Conservation (phyloP, 2,113 vertebrate species). For the Elaphurus davidianus region DNA sequence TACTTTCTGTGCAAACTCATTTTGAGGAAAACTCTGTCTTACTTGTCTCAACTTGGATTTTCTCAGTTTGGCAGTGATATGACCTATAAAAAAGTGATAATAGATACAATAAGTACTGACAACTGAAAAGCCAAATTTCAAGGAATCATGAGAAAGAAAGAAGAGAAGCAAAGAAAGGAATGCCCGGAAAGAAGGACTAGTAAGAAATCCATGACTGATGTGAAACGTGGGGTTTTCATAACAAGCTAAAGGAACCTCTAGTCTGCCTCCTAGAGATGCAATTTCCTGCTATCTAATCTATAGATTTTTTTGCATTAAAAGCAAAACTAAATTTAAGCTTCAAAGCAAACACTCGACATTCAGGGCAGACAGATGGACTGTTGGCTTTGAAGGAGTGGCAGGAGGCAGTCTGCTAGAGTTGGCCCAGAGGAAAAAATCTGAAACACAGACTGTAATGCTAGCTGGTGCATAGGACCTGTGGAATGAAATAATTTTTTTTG, state of each 20-base stretch:
- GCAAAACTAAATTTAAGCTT: neutral
- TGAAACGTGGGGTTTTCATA: neutral
- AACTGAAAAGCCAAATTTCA: neutral
- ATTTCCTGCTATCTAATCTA: neutral
- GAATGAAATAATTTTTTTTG: conserved; percentile 30
- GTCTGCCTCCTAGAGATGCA: neutral
- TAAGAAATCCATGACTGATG: neutral
- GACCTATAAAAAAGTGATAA: neutral
- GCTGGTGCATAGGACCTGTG: neutral
- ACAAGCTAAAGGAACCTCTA: neutral
- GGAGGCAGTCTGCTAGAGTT: neutral
- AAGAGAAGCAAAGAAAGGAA: neutral
- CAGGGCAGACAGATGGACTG: neutral
- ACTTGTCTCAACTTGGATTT: neutral
- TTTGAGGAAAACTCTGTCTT: neutral
- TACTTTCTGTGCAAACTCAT: neutral
- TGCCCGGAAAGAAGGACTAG: neutral
- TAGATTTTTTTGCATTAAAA: neutral
- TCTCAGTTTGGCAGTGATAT: neutral
- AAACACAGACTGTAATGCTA: neutral
- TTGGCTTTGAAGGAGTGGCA: neutral
- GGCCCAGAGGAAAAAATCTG: neutral
- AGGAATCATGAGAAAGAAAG: neutral
- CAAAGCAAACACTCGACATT: neutral
- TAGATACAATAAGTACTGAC: neutral